Conservation (phyloP, 2,888 invertebrate genomes). For the Pristionchus maxplancki region DNA sequence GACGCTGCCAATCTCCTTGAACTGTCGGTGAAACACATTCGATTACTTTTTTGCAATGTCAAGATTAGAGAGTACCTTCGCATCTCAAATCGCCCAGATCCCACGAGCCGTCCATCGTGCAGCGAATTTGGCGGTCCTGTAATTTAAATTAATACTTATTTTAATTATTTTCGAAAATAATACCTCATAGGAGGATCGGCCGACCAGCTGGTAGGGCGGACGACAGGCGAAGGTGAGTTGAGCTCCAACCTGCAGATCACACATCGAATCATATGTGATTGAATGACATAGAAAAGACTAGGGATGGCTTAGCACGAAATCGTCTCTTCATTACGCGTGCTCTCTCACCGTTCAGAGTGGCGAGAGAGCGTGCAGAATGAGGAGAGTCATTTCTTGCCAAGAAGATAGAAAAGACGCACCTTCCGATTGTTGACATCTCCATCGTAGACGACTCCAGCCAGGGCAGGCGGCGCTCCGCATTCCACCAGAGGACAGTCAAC, state of each 20-base stretch:
- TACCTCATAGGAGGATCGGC: conserved; percentile 89
- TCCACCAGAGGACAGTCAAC: conserved; percentile 83
- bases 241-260: conserved; percentile 85
- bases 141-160: neutral
- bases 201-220: conserved; percentile 93
- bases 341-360: too few species aligned
- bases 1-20: too few species aligned
- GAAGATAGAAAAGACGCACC: conserved; percentile 50
- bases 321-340: too few species aligned
- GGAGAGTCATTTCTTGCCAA: too few species aligned
- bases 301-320: too few species aligned
- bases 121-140: conserved; percentile 89
- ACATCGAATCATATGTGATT: neutral
- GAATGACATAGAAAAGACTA: too few species aligned
- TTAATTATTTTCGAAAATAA: neutral
- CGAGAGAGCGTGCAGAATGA: neutral
- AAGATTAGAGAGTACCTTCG: conserved; percentile 84
- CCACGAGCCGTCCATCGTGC: conserved; percentile 94
- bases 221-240: conserved; percentile 94
- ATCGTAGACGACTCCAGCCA: conserved; percentile 93
- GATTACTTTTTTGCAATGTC: too few species aligned
- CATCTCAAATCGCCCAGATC: conserved; percentile 96
- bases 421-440: conserved; percentile 82
- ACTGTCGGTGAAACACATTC: neutral
- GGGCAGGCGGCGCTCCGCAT: conserved; percentile 92